Conservation (phyloP, 92 coral and sea anemone species). For the Pocillopora grandis region DNA sequence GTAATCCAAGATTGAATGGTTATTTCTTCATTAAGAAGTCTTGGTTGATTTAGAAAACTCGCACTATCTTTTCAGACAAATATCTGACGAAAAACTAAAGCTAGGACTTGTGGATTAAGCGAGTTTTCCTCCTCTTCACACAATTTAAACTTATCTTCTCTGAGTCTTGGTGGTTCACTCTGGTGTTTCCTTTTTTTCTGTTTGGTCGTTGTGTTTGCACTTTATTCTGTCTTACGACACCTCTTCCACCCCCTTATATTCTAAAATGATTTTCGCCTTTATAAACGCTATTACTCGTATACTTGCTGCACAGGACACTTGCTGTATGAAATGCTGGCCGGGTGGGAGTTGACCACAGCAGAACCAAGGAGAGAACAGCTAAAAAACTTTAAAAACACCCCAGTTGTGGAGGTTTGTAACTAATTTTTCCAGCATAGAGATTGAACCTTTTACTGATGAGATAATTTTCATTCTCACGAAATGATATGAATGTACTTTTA, state of each 20-base stretch:
- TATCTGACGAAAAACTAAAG: too few relatives aligned
- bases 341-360: conserved; percentile 72
- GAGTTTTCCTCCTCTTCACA: too few relatives aligned
- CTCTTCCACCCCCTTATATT: too few relatives aligned
- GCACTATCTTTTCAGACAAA: too few relatives aligned
- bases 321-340: conserved; percentile 82
- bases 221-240: neutral
- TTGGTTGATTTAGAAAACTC: too few relatives aligned
- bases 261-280: too few relatives aligned
- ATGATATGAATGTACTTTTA: neutral
- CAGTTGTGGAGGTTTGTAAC: conserved; percentile 55
- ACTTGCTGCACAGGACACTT: conserved; percentile 66
- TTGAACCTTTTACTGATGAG: neutral
- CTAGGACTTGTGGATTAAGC: too few relatives aligned
- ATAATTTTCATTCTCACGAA: neutral
- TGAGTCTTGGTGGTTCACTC: neutral
- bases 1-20: too few relatives aligned
- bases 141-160: too few relatives aligned
- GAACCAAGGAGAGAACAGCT: conserved; percentile 72
- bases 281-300: neutral
- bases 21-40: too few relatives aligned
- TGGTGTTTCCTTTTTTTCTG: neutral
- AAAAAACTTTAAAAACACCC: conserved; percentile 45
- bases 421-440: neutral
- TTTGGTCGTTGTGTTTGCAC: neutral